Evolutionary conservation across 2,797 vertebrate species (phyloP).

Genomic region (Coccyzus lansbergi): DNA sequence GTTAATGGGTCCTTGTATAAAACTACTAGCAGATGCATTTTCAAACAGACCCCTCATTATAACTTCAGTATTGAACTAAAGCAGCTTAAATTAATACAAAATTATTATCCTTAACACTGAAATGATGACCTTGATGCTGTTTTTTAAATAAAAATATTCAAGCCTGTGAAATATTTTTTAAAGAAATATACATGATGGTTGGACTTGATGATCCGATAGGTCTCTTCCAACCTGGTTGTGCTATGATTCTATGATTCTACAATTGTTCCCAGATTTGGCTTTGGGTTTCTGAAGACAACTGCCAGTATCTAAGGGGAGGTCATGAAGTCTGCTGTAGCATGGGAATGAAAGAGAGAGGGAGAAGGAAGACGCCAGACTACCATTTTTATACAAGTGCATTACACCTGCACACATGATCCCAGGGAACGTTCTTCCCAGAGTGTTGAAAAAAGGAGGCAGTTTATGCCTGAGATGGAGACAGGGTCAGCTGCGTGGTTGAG

Average conservation of each 20-base stretch:
- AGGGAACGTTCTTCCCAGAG: neutral
- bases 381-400: neutral
- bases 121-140: neutral
- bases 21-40: neutral
- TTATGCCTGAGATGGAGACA: neutral
- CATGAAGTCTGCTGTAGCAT: neutral
- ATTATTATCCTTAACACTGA: neutral
- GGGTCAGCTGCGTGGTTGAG: neutral
- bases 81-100: neutral
- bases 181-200: neutral
- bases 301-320: neutral
- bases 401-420: neutral
- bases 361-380: neutral
- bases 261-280: neutral
- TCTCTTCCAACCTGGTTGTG: too few relatives aligned
- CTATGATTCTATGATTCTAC: too few relatives aligned
- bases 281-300: neutral
- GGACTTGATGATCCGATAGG: too few relatives aligned
- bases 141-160: neutral
- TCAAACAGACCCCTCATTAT: neutral
- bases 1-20: neutral
- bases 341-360: neutral
- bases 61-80: neutral
- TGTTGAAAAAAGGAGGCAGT: neutral
- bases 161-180: neutral